Base-by-base conservation (phyloP, 2,888 invertebrate genomes). In the Spisula solida region DNA sequence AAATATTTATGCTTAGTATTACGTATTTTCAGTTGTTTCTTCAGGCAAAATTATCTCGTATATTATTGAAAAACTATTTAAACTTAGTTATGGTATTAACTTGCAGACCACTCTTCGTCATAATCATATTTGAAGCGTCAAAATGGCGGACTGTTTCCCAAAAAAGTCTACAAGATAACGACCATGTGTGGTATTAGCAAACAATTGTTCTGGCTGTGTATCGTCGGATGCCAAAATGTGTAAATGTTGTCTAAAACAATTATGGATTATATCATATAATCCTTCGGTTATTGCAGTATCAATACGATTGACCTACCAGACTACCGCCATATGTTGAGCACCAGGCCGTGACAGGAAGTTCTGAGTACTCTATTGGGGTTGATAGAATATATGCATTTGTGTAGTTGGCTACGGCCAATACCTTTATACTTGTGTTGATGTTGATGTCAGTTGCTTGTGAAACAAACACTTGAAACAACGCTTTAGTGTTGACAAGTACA, bases 81-180 rank as follows among this genome's bases (percentile, higher is more conserved):
- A 66, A 66, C 25, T 66, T 66, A 66, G 60, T 66, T 66, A 66
- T 25, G 60, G 8, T 66, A 66, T 66, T 66, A 25, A 66, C 60
- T 66, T 66, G 60, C 60, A 66, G 60, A 66, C 60, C 60, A 25
- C 25, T 10, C 25, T 66, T 66, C 25, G 60, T 66, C 60, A 66
- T 66, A 66, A 66, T 66, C 25, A 25, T 66, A 66, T 66, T 66
- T 66, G 25, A 66, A 6, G 20, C 60, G 60, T 25, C 60, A 66
- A 25, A 25, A n/a, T 66, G 60, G 25, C 10, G 60, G 60, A 66
- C 60, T 25, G n/a, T 12, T 25, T 66, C 60, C 60, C 60, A 66
- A 66, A n/a, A 66, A 25, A 66, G 56, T 8, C 12, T 0, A 4
- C 8, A 10, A 25, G 60, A 66, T 66, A 25, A 25, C 60, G n/a